Evolutionary conservation across 2,888 invertebrate genomes (phyloP).

Genomic region (Drosophila aldrichi): DNA sequence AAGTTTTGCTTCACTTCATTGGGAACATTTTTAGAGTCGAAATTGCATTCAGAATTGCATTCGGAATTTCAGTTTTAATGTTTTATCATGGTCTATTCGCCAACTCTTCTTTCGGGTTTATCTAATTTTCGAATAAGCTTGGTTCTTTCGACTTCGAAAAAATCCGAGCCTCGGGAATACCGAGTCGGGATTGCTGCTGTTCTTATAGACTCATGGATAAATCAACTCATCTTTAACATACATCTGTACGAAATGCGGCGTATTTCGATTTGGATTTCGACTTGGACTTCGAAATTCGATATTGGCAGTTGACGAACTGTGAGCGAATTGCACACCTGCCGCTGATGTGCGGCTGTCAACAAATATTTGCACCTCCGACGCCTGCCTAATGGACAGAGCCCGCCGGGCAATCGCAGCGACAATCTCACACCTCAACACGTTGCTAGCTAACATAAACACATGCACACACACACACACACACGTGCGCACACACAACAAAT

Average conservation of each 20-base stretch:
- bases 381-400: constrained; percentile 48
- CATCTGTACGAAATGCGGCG: neutral
- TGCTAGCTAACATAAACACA: constrained; percentile 22
- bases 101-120: too few relatives aligned
- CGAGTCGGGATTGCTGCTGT: too few relatives aligned
- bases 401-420: constrained; percentile 45
- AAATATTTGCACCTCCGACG: constrained; percentile 69
- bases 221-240: neutral
- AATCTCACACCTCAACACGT: constrained; percentile 56
- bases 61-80: neutral
- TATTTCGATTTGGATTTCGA: neutral
- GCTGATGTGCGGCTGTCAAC: constrained; percentile 58
- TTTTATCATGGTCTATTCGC: neutral
- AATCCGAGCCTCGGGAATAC: too few relatives aligned
- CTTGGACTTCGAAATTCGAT: neutral
- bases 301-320: constrained; percentile 3
- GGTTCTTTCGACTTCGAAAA: neutral
- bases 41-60: too few relatives aligned
- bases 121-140: neutral
- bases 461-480: neutral
- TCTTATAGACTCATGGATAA: neutral
- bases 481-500: neutral
- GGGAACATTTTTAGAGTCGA: too few relatives aligned
- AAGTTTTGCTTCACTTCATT: neutral
- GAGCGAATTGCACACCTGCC: constrained; percentile 37